Base-by-base conservation (phyloP, 2,888 invertebrate species). In the Tenthredo amoena region DNA sequence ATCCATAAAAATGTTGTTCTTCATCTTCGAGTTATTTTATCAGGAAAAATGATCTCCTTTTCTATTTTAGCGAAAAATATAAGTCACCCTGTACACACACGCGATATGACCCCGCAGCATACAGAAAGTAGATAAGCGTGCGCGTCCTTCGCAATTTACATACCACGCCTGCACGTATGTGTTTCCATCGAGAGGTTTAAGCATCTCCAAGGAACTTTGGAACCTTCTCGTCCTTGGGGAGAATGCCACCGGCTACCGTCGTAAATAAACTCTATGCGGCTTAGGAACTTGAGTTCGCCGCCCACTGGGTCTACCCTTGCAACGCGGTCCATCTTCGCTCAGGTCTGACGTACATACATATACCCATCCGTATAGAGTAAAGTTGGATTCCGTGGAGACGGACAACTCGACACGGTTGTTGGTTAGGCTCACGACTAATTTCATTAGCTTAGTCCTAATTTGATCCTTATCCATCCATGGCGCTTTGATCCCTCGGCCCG, bases 241-340 rank as follows among this genome's bases (percentile, higher is more conserved):
- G 50, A 62, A 34, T 62, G 81, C 81, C 81, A 81, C 71, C 68
- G 83, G 50, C 68, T 65, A 83, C 81, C 83, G 43, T 83, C 83
- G 83, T 83, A 83, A 83, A 83, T 83, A 83, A 68, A 71, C 83
- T 83, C 83, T 31, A 34, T 83, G 81, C 81, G 83, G 83, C 71
- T 83, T 71, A 68, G 83, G 65, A 83, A 83, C 47, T 83, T 40
- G 31, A 71, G 71, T 50, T 47, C 21, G 18, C 43, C 62, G 65
- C 34, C 68, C 65, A 81, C 62, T 26, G 77, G 47, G 26, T 50
- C 43, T 81, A 37, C 83, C 68, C 65, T 68, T 47, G 21, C 21
- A 40, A 15, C 83, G 15, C 58, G 79, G 83, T 81, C 62, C 81
- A 81, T 81, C 58, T 81, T 62, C 50, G 21, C 40, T 62, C 31